Percentiles rank a stretch among this genome's conserved stretches.
Evolutionary conservation across 2,113 vertebrate species (phyloP).

Genomic region (rabbit (Oryctolagus cuniculus)): mOryCun1.1 NC_091439.1:71078501-71079000

Average conservation of each 20-base stretch:
- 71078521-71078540: not conserved
- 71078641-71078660: not conserved
- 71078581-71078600: not conserved
- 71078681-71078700: not conserved
- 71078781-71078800: not conserved
- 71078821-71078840: not conserved
- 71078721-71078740: not conserved
- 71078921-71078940: not conserved
- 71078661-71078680: not conserved
- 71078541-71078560: not conserved
- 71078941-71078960: not conserved
- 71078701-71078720: not conserved
- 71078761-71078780: not conserved
- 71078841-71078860: constrained; percentile 3
- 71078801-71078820: not conserved
- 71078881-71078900: not conserved
- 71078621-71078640: not conserved
- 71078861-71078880: not conserved
- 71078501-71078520: constrained; percentile 11
- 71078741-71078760: not conserved
- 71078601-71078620: not conserved
- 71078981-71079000: not conserved
- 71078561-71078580: not conserved
- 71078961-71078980: not conserved
- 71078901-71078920: not conserved